A percentile compares a stretch with the other conserved stretches of the same genome.
Conservation (phyloP, 2,797 vertebrate genomes). For the Setipinna tenuifilis region DNA sequence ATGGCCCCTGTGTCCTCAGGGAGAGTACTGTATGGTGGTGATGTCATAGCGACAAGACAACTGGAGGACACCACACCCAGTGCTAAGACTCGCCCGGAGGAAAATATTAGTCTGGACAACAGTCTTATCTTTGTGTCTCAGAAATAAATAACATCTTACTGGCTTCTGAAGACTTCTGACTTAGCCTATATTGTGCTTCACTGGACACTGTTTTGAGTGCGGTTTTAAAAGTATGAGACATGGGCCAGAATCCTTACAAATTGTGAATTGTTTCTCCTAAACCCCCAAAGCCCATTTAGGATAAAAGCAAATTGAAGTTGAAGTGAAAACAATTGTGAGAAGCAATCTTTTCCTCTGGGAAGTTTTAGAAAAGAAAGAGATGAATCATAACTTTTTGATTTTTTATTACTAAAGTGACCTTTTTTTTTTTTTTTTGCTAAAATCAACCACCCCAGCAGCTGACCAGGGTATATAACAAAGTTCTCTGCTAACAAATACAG, state of each 20-base stretch:
- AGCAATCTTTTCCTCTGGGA: background rate
- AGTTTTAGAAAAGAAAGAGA: background rate
- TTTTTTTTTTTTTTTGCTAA: constrained; percentile 56
- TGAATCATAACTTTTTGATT: constrained; percentile 11
- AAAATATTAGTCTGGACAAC: background rate
- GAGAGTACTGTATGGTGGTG: constrained; percentile 51
- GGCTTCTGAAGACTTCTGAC: too few relatives aligned
- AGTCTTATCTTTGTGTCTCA: too few relatives aligned
- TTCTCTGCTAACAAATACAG: constrained; percentile 58
- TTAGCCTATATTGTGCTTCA: too few relatives aligned
- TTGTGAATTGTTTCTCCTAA: too few relatives aligned
- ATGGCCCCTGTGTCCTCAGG: constrained; percentile 67
- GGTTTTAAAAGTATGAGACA: too few relatives aligned
- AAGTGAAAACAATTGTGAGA: background rate
- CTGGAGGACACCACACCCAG: constrained; percentile 33
- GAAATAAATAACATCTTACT: too few relatives aligned
- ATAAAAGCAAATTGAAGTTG: background rate
- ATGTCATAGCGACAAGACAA: constrained; percentile 60
- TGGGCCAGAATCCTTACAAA: too few relatives aligned
- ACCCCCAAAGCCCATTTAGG: too few relatives aligned
- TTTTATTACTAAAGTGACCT: constrained; percentile 67
- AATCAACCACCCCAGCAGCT: constrained; percentile 39
- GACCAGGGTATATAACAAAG: constrained; percentile 38
- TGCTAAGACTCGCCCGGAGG: constrained; percentile 16
- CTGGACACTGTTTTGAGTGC: too few relatives aligned